Conservation (phyloP, 2,888 invertebrate species). For the Germaria angustata region DNA sequence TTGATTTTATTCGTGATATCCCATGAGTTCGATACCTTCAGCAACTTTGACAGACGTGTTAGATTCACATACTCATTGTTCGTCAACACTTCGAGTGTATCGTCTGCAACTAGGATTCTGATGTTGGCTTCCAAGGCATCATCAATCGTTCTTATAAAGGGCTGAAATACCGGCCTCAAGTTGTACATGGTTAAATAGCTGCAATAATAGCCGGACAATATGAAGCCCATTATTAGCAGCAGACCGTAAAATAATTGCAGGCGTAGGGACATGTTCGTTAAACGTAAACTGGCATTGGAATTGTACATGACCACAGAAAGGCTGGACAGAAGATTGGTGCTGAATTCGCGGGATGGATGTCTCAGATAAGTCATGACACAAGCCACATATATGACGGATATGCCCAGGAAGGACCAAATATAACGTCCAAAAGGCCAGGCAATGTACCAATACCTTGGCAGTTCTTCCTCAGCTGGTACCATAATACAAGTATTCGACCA, state of each 20-base stretch:
- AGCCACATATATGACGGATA: slow-evolving; percentile 74
- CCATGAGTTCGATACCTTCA: slow-evolving; percentile 67
- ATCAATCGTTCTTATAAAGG: slow-evolving; percentile 62
- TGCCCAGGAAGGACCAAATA: slow-evolving; percentile 72
- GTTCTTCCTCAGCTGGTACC: slow-evolving; percentile 76
- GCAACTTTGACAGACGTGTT: slow-evolving; percentile 65
- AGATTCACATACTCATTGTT: slow-evolving; percentile 66
- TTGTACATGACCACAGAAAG: slow-evolving; percentile 73
- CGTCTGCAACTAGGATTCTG: slow-evolving; percentile 42
- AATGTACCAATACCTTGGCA: slow-evolving; percentile 76
- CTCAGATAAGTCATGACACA: slow-evolving; percentile 72
- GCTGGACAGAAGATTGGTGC: slow-evolving; percentile 71
- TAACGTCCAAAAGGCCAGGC: slow-evolving; percentile 74
- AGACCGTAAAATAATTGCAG: slow-evolving; percentile 72
- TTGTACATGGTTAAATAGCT: slow-evolving; percentile 75
- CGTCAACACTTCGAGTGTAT: slow-evolving; percentile 69
- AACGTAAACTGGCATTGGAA: slow-evolving; percentile 71
- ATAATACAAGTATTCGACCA: slow-evolving; percentile 74
- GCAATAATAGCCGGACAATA: slow-evolving; percentile 73
- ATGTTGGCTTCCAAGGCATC: slow-evolving; percentile 57
- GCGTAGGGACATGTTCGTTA: slow-evolving; percentile 68
- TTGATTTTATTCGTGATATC: slow-evolving; percentile 41
- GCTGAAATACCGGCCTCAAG: slow-evolving; percentile 75
- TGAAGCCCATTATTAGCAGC: slow-evolving; percentile 73
- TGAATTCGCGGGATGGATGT: slow-evolving; percentile 44